Evolutionary conservation across 2,888 invertebrate genomes (phyloP).

Genomic region (Cartodere bifasciata): DNA sequence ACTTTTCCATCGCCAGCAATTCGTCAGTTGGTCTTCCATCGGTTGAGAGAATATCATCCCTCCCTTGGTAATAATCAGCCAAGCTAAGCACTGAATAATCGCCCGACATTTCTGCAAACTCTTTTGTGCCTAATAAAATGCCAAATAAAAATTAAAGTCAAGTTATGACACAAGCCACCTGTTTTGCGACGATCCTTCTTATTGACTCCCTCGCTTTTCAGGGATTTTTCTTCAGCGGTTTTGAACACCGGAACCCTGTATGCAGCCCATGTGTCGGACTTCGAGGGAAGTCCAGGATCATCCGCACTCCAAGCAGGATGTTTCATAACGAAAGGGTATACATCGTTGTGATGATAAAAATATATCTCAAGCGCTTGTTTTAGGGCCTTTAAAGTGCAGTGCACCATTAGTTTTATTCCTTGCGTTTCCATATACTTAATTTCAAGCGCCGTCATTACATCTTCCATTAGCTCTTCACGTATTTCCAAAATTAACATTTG

Average conservation of each 20-base stretch:
- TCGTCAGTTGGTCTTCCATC: too few species aligned
- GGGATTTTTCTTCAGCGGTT: too few species aligned
- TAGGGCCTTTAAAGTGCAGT: slow-evolving; percentile 8
- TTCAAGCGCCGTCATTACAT: slow-evolving; percentile 5
- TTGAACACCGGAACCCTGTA: slow-evolving; percentile 8
- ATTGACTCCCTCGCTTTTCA: too few species aligned
- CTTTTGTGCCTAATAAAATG: too few species aligned
- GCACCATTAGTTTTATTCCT: slow-evolving; percentile 3
- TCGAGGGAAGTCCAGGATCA: slow-evolving; percentile 3
- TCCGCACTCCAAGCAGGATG: slow-evolving; percentile 7
- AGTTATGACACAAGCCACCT: too few species aligned
- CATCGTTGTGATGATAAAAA: slow-evolving; percentile 7
- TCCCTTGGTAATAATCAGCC: too few species aligned
- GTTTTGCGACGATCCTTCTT: too few species aligned
- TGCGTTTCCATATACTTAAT: slow-evolving; percentile 2
- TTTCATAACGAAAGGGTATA: slow-evolving; percentile 3
- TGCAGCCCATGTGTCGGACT: slow-evolving; percentile 9
- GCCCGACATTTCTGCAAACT: too few species aligned
- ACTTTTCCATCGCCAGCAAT: too few species aligned
- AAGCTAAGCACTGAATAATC: too few species aligned
- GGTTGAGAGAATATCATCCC: too few species aligned
- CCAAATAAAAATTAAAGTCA: too few species aligned
- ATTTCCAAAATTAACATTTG: slow-evolving; percentile 9
- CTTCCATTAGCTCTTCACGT: slow-evolving; percentile 7
- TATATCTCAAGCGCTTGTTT: slow-evolving; percentile 7